Evolutionary conservation across 37 sponge, comb jelly and placozoan genomes (phyloP).

Genomic region (Corticium candelabrum): DNA sequence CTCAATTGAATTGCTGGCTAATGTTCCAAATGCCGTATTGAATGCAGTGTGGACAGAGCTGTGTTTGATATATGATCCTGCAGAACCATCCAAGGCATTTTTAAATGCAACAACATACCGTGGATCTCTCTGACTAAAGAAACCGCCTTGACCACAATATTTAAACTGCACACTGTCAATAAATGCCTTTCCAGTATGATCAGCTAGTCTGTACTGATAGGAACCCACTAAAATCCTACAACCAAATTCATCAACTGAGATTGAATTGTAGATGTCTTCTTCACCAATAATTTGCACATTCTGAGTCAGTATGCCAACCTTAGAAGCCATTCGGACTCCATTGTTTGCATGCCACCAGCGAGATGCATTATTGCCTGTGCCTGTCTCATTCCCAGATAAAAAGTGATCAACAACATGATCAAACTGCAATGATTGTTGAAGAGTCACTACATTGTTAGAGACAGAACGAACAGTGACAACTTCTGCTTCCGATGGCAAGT

Average conservation of each 20-base stretch:
- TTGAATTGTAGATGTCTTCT: conserved; percentile 34
- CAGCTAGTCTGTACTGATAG: not conserved
- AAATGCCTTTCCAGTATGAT: conserved; percentile 35
- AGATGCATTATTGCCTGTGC: too few species aligned
- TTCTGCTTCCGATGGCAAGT: conserved; percentile 48
- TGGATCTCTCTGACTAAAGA: conserved; percentile 57
- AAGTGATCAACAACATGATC: conserved; percentile 35
- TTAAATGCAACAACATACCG: conserved; percentile 61
- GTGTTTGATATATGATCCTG: conserved; percentile 30
- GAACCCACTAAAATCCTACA: conserved; percentile 59
- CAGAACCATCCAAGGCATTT: conserved; percentile 12
- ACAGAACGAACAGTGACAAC: conserved; percentile 30
- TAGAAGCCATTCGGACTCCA: conserved; percentile 34
- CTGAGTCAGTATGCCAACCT: conserved; percentile 65
- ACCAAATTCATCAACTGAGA: conserved; percentile 54
- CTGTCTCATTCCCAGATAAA: conserved; percentile 21
- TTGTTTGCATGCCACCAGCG: not conserved
- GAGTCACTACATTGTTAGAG: conserved; percentile 17
- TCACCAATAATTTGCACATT: conserved; percentile 56
- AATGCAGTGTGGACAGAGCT: conserved; percentile 74
- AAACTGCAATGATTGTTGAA: conserved; percentile 33
- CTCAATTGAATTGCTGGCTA: conserved; percentile 34
- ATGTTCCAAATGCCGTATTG: conserved; percentile 74
- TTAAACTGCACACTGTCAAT: conserved; percentile 60
- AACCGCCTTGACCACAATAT: conserved; percentile 79